Percentiles rank a stretch among this genome's conserved stretches.
Conservation (phyloP, 92 coral and sea anemone species). For the Epizoanthus fatuus region DNA sequence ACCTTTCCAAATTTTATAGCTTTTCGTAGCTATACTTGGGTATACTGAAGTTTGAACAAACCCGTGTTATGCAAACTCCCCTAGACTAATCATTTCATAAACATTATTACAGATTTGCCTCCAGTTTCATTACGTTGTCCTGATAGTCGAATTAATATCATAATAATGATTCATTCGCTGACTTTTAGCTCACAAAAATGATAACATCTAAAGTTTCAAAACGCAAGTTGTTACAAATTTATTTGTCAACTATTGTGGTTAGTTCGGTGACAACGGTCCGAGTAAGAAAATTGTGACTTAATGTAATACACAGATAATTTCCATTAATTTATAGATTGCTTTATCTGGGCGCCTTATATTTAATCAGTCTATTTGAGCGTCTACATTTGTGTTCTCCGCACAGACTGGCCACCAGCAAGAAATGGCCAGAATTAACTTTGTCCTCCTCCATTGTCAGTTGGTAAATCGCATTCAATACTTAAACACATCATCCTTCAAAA, state of each 20-base stretch:
- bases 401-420: not conserved
- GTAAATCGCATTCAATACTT: not conserved
- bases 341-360: not conserved
- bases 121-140: too few relatives aligned
- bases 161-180: too few relatives aligned
- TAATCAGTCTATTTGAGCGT: not conserved
- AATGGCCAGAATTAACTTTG: not conserved
- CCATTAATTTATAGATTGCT: conserved; percentile 9
- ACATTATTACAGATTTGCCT: not conserved
- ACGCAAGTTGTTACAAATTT: too few relatives aligned
- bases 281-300: not conserved
- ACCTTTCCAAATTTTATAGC: not conserved
- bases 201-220: too few relatives aligned
- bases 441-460: not conserved
- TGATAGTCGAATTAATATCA: too few relatives aligned
- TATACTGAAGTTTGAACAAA: not conserved
- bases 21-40: too few relatives aligned
- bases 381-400: not conserved
- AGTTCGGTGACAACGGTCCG: not conserved
- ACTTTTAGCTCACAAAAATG: too few relatives aligned
- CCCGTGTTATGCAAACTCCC: not conserved
- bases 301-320: not conserved
- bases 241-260: not conserved
- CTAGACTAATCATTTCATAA: not conserved
- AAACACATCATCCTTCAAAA: not conserved